A percentile compares a stretch with the other conserved stretches of the same genome.
These are phyloP conservation scores for Diaperis boleti DNA, from an alignment of 2,888 invertebrate species.

Conservation along the genomic window DNA sequence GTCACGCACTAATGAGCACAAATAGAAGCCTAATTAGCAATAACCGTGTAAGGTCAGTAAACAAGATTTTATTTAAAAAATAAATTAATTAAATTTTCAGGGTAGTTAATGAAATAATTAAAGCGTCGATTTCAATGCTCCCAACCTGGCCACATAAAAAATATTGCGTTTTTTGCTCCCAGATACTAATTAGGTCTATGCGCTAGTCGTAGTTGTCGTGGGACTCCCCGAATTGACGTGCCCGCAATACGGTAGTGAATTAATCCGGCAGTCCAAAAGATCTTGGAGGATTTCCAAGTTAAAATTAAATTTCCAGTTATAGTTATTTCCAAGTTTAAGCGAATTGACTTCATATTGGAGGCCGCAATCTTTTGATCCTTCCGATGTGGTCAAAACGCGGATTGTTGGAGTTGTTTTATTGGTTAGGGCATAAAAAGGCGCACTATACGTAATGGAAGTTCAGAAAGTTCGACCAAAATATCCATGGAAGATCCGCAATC, in stretches of 20 bases:
- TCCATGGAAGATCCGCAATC: not conserved
- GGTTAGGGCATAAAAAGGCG: conserved; percentile 2
- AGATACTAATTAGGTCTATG: conserved; percentile 1
- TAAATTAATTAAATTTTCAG: not conserved
- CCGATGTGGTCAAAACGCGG: conserved; percentile 8
- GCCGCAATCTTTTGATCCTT: conserved; percentile 16
- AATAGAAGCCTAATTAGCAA: too few relatives aligned
- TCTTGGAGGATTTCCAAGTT: conserved; percentile 10
- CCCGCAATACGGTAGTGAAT: conserved; percentile 6
- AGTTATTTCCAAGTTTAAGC: conserved; percentile 19
- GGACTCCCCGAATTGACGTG: conserved; percentile 9
- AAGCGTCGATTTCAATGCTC: not conserved
- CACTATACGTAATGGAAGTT: not conserved
- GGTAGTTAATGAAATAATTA: not conserved
- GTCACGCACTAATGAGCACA: too few relatives aligned
- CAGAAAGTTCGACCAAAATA: not conserved
- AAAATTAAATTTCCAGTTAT: conserved; percentile 27
- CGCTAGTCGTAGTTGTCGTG: conserved; percentile 9
- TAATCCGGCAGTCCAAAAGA: conserved; percentile 18
- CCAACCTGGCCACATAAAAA: not conserved
- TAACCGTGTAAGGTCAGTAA: too few relatives aligned
- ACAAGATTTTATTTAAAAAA: too few relatives aligned
- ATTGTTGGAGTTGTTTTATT: conserved; percentile 15
- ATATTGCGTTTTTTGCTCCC: not conserved
- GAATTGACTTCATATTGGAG: conserved; percentile 1